phyloP scores from a whole-genome alignment of 2,888 invertebrate species.

The Dermolepida albohirtum region DNA sequence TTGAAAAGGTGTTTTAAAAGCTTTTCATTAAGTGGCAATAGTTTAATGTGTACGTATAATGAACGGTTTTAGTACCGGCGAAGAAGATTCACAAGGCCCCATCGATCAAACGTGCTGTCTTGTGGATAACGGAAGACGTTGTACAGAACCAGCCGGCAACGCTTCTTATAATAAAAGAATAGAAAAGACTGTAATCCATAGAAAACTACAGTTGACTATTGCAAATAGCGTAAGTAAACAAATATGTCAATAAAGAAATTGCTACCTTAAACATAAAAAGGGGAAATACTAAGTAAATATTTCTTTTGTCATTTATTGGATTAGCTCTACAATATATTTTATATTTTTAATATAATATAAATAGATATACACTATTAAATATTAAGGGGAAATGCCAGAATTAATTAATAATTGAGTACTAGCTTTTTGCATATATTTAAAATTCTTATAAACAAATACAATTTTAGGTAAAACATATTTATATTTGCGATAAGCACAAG shows the following conservation, averaged over 20 bases:
- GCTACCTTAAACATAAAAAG: no score
- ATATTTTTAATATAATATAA: no score
- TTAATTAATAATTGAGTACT: no score
- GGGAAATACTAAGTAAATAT: no score
- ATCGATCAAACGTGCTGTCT: conserved; percentile 93
- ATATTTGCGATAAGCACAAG: conserved; percentile 97
- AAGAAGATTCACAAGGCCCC: conserved; percentile 90
- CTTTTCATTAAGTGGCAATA: background rate
- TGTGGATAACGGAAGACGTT: conserved; percentile 88
- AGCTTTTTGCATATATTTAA: no score
- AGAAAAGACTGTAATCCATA: conserved; percentile 93
- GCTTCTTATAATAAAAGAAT: conserved; percentile 97
- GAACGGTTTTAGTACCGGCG: conserved; percentile 93
- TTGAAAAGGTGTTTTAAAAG: conserved; percentile 4
- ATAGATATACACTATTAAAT: no score
- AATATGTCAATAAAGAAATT: no score
- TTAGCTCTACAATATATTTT: no score
- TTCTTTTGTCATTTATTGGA: no score
- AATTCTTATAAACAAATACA: conserved; percentile 20
- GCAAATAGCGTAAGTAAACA: conserved; percentile 76
- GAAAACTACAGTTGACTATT: conserved; percentile 88
- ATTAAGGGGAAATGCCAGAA: no score
- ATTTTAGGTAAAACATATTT: conserved; percentile 89
- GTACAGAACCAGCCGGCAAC: conserved; percentile 89
- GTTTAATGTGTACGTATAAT: conserved; percentile 62